These are phyloP conservation scores for Eurois occulta DNA, from an alignment of 2,888 invertebrate genomes.

Conservation along the genomic window DNA sequence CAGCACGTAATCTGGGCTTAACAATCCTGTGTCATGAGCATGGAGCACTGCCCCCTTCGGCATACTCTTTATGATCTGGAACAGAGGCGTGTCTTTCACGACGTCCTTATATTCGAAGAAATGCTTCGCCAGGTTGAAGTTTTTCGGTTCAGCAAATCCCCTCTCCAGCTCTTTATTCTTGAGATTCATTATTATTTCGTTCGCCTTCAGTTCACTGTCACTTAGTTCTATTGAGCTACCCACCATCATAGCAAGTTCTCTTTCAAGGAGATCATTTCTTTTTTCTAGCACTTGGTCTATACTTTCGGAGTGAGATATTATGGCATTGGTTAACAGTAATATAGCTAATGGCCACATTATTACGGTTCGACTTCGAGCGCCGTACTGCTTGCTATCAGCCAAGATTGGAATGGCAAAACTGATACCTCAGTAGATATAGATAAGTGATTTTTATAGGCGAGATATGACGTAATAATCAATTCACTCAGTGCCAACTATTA, in stretches of 20 bases:
- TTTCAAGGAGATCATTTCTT: conserved; percentile 85
- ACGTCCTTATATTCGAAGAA: conserved; percentile 91
- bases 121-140: conserved; percentile 92
- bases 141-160: conserved; percentile 85
- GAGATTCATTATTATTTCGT: conserved; percentile 90
- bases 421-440: conserved; percentile 51
- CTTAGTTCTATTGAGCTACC: conserved; percentile 89
- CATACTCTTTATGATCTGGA: conserved; percentile 91
- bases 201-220: conserved; percentile 89
- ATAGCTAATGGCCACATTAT: conserved; percentile 72
- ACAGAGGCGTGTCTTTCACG: conserved; percentile 91
- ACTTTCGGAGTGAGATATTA: conserved; percentile 52
- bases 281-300: conserved; percentile 68
- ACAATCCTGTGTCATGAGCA: conserved; percentile 92
- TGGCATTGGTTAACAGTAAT: conserved; percentile 52
- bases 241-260: conserved; percentile 86
- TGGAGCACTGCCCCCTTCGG: conserved; percentile 95
- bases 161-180: conserved; percentile 88
- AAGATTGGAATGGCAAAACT: conserved; percentile 66
- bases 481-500: conserved; percentile 18
- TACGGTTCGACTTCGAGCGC: conserved; percentile 35
- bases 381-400: conserved; percentile 60
- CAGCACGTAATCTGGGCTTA: conserved; percentile 91
- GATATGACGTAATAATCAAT: conserved; percentile 48
- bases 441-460: conserved; percentile 35